Evolutionary conservation across 1,140 invertebrate genomes (phyloP), one percentile per base, ranked within the genome.

Genomic region (Pseudomyrmex pallidus): DNA sequence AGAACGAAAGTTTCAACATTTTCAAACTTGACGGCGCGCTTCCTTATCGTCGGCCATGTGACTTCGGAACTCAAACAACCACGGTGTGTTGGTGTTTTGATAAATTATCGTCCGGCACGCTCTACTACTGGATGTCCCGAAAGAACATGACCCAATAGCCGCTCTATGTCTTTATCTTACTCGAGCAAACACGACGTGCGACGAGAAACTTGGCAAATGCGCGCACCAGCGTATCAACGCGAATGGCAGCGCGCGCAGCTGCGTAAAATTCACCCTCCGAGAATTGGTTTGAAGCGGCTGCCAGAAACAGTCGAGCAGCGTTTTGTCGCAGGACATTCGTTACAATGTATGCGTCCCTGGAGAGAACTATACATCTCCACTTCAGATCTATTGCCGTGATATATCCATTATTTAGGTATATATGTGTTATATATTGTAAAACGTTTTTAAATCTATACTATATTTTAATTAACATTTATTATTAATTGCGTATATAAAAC

Each of bases 241-340:
- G 35, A 35, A 35, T 35, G 35, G 35, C 35, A 15, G 13, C 20
- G 35, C 57, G 70, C 64, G 76, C 76, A 70, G 76, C 76, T 78
- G 64, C 50, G 48, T 57, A 70, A 78, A 54, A 70, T 70, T 78
- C 50, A 57, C 76, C 54, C 64, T 78, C n/a, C 15, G 54, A 70
- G 35, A 78, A 78, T 78, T 22, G 25, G 61, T 44, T 20, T 17
- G 20, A 48, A 59, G 44, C 20, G 20, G 15, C 54, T 50, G 52
- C 15, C 50, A 78, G 74, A 59, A 78, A 68, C 74, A 48, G 64
- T 68, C 52, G 52, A 15, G 54, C 54, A 9, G 54, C 54, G 8
- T 57, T 70, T 70, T 54, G 10, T 70, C 54, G 63, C 13, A 66
- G 15, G 20, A 78, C 35, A 56, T 77, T 15, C 12, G 44, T 78